Evolutionary conservation across 2,113 vertebrate genomes (phyloP), one percentile per base, ranked within the genome.

Genomic region (Numenius arquata): DNA sequence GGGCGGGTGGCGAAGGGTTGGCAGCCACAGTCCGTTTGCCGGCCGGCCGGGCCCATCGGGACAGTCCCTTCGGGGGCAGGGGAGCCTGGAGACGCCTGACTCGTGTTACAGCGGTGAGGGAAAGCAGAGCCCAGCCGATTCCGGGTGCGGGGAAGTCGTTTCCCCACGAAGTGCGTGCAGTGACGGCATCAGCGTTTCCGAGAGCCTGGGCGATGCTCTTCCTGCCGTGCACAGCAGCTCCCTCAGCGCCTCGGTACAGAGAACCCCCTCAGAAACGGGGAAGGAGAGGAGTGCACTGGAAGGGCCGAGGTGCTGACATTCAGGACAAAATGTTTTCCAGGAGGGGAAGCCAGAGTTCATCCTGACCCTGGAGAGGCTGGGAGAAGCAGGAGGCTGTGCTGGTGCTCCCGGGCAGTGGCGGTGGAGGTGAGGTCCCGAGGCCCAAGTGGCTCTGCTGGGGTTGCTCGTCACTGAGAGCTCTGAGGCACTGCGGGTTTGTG

Each of bases 101-200:
- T 59, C 16, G 10, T 2, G 7, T 47, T 21, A 18, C 41, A 13
- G 72, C 6, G 1, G 18, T 1, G 18, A 5, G n/a, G 36, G 38
- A 19, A 48, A 45, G 40, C 47, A 4, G 36, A 58, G 62, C 34
- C 65, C 48, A 8, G 56, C 9, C 34, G 56, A 3, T 15, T 20
- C 34, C 22, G 74, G 72, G 11, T 61, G 23, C 14, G n/a, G 34
- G 48, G 21, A 32, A 63, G 15, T 9, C 5, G 8, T 23, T 38
- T 26, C 55, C 14, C 34, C 5, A 43, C 6, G 3, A 21, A 38
- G 11, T 8, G 10, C 11, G 0, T 3, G 53, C 0, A 6, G 34
- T 1, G 25, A 11, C 12, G 12, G 32, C 53, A 15, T 5, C 45
- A 8, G 70, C 14, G 0, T 20, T 6, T 30, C 20, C 6, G 61